phyloP scores from a whole-genome alignment of 2,888 invertebrate genomes.

The Trichopoda pennipes region DNA sequence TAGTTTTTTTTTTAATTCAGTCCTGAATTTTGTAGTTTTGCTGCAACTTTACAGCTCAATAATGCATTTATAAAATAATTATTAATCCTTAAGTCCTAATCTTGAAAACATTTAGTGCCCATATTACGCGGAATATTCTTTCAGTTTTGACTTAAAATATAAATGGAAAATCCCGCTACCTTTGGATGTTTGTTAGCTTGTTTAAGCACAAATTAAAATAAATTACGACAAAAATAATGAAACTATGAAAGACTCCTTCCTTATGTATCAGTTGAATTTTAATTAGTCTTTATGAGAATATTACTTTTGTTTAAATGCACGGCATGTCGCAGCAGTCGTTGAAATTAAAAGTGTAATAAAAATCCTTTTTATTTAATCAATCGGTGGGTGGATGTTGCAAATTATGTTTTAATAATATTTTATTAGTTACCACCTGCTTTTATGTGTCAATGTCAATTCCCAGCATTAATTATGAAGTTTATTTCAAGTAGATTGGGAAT shows the following conservation, averaged over 20 bases:
- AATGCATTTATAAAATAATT: not conserved
- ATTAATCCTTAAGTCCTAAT: not conserved
- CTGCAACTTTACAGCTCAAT: not conserved
- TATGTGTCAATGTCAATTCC: slow-evolving; percentile 66
- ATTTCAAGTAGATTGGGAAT: slow-evolving; percentile 44
- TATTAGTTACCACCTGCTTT: slow-evolving; percentile 56
- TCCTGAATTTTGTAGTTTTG: not conserved
- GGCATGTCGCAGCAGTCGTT: no score
- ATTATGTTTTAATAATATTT: slow-evolving; percentile 37
- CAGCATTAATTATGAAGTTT: slow-evolving; percentile 60
- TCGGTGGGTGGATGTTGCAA: not conserved
- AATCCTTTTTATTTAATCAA: slow-evolving; percentile 41
- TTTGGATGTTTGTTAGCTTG: not conserved
- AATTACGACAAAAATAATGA: not conserved
- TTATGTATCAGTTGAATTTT: slow-evolving; percentile 14
- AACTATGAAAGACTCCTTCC: not conserved
- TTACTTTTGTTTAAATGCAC: slow-evolving; percentile 2
- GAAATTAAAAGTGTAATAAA: slow-evolving; percentile 21
- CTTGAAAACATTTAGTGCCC: not conserved
- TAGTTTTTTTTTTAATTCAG: slow-evolving; percentile 2
- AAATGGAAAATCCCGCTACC: not conserved
- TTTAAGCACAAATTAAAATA: not conserved
- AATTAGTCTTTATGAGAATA: slow-evolving; percentile 28
- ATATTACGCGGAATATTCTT: not conserved
- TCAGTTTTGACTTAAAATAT: not conserved